Evolutionary conservation across 2,113 vertebrate species (phyloP).

Genomic region (Corydoras sp.): DNA sequence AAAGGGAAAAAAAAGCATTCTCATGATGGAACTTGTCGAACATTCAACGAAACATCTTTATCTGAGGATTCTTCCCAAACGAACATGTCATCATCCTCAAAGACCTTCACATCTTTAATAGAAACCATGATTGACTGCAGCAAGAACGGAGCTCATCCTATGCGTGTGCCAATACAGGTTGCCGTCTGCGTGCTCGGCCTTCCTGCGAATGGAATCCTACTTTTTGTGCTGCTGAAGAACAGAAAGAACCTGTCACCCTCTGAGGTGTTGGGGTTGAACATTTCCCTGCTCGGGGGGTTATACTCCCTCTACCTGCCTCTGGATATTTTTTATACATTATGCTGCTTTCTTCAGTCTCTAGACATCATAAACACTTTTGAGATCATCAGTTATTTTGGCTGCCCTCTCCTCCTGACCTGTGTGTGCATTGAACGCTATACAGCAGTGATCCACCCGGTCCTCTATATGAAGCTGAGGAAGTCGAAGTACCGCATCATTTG

Average conservation of each 20-base stretch:
- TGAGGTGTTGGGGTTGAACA: constrained; percentile 47
- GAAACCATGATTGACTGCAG: constrained; percentile 10
- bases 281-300: constrained; percentile 38
- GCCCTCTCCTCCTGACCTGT: constrained; percentile 53
- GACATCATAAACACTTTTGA: neutral
- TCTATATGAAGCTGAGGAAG: constrained; percentile 43
- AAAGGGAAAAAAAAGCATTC: too few relatives aligned
- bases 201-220: constrained; percentile 35
- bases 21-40: too few relatives aligned
- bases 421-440: constrained; percentile 58
- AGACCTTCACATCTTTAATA: neutral
- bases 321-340: constrained; percentile 5
- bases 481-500: constrained; percentile 40
- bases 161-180: constrained; percentile 24
- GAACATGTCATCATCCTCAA: neutral
- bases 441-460: constrained; percentile 38
- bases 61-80: neutral
- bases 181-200: constrained; percentile 22
- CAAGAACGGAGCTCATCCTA: neutral
- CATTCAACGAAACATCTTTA: neutral
- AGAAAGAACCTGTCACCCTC: constrained; percentile 36
- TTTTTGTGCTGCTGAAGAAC: constrained; percentile 43
- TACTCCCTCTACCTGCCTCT: constrained; percentile 41
- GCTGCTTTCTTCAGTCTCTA: neutral
- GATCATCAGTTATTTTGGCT: constrained; percentile 48